phyloP scores from a whole-genome alignment of 2,888 invertebrate species.

The Platypus cylindrus region DNA sequence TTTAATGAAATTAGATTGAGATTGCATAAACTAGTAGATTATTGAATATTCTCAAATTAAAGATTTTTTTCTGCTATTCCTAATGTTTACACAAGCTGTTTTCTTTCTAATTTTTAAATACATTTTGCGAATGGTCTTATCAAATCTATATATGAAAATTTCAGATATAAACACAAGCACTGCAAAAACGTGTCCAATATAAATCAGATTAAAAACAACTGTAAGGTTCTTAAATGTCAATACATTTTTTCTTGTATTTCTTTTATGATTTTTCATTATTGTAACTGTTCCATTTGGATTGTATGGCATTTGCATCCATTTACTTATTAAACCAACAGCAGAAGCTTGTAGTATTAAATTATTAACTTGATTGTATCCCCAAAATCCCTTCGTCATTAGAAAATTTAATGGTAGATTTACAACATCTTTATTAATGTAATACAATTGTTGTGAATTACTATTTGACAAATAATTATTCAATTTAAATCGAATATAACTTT shows the following conservation, averaged over 20 bases:
- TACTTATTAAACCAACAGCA: conserved; percentile 21
- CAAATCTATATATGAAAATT: conserved; percentile 4
- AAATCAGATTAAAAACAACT: conserved; percentile 12
- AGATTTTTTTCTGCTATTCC: too few species aligned
- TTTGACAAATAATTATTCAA: conserved; percentile 21
- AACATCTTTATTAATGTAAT: conserved; percentile 23
- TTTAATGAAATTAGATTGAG: too few species aligned
- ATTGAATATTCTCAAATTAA: too few species aligned
- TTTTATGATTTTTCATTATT: conserved; percentile 3
- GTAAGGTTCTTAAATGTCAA: conserved; percentile 13
- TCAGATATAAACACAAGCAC: conserved; percentile 13
- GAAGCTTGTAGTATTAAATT: conserved; percentile 22
- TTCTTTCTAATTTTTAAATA: too few species aligned
- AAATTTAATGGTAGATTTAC: conserved; percentile 28
- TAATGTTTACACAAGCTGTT: too few species aligned
- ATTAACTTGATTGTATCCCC: conserved; percentile 22
- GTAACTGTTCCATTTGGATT: conserved; percentile 9
- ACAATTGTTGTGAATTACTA: conserved; percentile 10
- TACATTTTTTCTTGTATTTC: too few species aligned
- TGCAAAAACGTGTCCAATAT: conserved; percentile 9
- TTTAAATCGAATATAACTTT: conserved; percentile 23
- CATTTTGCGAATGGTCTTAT: too few species aligned
- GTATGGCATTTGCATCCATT: conserved; percentile 15
- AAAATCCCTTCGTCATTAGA: conserved; percentile 29
- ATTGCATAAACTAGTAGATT: too few species aligned